These are phyloP conservation scores for Atta cephalotes DNA, from an alignment of 1,140 invertebrate species.

Conservation along the genomic window DNA sequence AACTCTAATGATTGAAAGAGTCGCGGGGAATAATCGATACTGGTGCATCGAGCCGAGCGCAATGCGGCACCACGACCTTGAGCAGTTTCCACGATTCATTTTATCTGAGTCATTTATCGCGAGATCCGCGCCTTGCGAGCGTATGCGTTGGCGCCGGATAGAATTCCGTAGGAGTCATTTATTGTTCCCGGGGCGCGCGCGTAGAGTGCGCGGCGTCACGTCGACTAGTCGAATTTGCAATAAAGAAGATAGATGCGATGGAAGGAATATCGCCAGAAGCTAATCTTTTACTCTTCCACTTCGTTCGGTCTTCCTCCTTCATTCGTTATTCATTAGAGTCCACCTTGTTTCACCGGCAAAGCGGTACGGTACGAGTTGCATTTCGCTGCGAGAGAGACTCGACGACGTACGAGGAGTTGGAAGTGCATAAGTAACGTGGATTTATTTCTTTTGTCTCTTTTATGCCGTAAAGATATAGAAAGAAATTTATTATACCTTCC, in stretches of 20 bases:
- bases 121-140: conserved; percentile 30
- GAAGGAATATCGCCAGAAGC: conserved; percentile 65
- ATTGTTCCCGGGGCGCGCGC: conserved; percentile 56
- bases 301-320: conserved; percentile 58
- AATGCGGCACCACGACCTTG: conserved; percentile 36
- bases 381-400: not conserved
- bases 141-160: conserved; percentile 59
- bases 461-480: not conserved
- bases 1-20: conserved; percentile 14
- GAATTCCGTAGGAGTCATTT: conserved; percentile 73
- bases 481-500: conserved; percentile 17
- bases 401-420: conserved; percentile 20
- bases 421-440: not conserved
- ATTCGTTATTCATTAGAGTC: conserved; percentile 74
- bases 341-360: conserved; percentile 47
- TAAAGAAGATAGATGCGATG: conserved; percentile 76
- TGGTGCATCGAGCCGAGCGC: conserved; percentile 2
- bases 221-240: conserved; percentile 76
- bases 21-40: not conserved
- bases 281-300: conserved; percentile 70
- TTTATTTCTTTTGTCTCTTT: not conserved
- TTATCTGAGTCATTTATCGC: conserved; percentile 67
- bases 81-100: conserved; percentile 55
- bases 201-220: conserved; percentile 64
- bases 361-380: conserved; percentile 32